Evolutionary conservation across 2,113 vertebrate species (phyloP).

Genomic region (Strix aluco): DNA sequence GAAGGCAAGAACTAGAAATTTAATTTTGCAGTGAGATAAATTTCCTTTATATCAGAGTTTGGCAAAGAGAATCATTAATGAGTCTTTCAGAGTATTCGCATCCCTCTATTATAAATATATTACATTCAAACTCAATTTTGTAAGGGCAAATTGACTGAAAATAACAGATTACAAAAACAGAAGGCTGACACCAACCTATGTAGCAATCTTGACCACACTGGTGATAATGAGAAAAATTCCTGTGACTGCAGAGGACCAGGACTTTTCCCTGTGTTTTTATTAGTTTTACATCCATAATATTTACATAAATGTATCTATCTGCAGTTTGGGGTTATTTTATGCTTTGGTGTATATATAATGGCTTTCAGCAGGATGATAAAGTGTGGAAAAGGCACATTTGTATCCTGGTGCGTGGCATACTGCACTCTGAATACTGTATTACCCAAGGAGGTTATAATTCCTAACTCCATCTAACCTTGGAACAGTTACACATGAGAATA

Average conservation of each 20-base stretch:
- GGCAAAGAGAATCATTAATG: constrained; percentile 6
- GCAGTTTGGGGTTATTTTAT: not conserved
- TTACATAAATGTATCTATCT: not conserved
- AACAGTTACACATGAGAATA: not conserved
- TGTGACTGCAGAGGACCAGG: not conserved
- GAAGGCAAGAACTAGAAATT: constrained; percentile 31
- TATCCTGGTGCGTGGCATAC: not conserved
- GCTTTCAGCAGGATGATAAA: not conserved
- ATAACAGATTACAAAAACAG: not conserved
- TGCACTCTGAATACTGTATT: not conserved
- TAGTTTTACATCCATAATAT: not conserved
- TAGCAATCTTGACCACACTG: not conserved
- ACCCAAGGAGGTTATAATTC: not conserved
- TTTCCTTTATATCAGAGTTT: constrained; percentile 9
- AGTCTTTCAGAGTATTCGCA: not conserved
- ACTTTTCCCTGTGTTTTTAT: not conserved
- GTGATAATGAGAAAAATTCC: not conserved
- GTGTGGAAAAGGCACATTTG: not conserved
- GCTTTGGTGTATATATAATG: not conserved
- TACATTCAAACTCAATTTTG: constrained; percentile 5
- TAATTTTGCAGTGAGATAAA: constrained; percentile 23
- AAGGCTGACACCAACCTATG: not conserved
- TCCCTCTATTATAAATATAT: not conserved
- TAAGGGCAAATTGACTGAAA: not conserved
- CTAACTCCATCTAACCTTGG: not conserved